Evolutionary conservation across 2,797 vertebrate species (phyloP).

Genomic region (Syndactyla subalaris): DNA sequence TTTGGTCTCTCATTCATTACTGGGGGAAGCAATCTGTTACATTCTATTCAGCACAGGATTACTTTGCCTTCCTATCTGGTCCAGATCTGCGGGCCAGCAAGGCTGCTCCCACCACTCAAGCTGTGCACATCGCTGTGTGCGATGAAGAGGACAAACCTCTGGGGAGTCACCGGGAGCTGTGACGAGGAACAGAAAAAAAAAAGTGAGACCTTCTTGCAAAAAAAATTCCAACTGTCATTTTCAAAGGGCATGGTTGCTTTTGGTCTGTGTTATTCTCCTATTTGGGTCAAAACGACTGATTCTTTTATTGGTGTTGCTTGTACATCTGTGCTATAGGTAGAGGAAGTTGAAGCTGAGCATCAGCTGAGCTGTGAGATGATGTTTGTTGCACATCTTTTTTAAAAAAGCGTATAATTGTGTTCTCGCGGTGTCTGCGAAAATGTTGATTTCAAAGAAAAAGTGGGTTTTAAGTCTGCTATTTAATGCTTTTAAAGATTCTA

Average conservation of each 20-base stretch:
- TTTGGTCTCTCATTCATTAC: background rate
- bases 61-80: background rate
- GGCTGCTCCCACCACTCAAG: background rate
- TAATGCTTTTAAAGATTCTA: background rate
- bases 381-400: background rate
- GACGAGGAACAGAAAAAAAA: background rate
- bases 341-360: background rate
- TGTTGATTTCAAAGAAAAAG: background rate
- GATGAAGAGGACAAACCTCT: background rate
- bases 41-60: background rate
- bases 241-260: background rate
- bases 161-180: background rate
- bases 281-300: background rate
- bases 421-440: background rate
- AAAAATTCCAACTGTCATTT: background rate
- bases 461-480: background rate
- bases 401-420: background rate
- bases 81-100: background rate
- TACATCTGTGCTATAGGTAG: background rate
- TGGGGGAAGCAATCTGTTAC: background rate
- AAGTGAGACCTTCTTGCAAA: background rate
- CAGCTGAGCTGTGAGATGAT: background rate
- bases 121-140: rapidly evolving
- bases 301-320: background rate
- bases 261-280: background rate